Evolutionary conservation across 1,140 invertebrate species (phyloP), one percentile per base, ranked within the genome.

Genomic region (Calephelis nemesis): DNA sequence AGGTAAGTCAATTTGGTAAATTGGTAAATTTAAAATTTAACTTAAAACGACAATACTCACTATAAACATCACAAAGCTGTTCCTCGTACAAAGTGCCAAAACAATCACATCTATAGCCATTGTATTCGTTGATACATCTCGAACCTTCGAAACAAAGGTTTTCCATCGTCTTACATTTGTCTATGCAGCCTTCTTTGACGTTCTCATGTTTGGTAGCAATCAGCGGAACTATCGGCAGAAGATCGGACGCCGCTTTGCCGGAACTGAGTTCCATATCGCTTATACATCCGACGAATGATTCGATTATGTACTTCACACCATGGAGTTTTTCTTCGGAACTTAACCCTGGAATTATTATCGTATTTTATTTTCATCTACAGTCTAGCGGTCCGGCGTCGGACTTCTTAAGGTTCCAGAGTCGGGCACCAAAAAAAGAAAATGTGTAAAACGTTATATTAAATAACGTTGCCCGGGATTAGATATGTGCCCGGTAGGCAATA

Each of bases 81-180:
- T 97, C 97, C 92, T 98, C 97, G 86, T 97, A 97, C 76, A 95
- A 93, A 4, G 97, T 97, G 30, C 97, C 97, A 85, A 98, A 98
- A 86, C 97, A 99, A 82, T 98, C 96, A 77, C 97, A 98, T 4
- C 96, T 95, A 50, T 96, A 94, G 69, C 95, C 95, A 76, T 96
- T 96, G 80, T 97, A 98, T 81, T 98, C 96, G 88, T 98, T 98
- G 49, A 98, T 95, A 87, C 97, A 98, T 68, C 94, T 94, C 40
- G 96, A 96, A 50, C 96, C 95, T 78, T 95, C 92, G 81, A 97
- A 97, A 85, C 97, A 98, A 3, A 97, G 92, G 90, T 97, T 97
- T 76, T 96, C 94, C 74, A 94, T 90, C 0, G 95, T 95, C 74
- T 94, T 94, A 81, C 96, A 97, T 93, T 96, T 97, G 82, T 97